These are phyloP conservation scores for Campoletis sonorensis DNA, from an alignment of 1,140 invertebrate genomes.

Conservation along the genomic window DNA sequence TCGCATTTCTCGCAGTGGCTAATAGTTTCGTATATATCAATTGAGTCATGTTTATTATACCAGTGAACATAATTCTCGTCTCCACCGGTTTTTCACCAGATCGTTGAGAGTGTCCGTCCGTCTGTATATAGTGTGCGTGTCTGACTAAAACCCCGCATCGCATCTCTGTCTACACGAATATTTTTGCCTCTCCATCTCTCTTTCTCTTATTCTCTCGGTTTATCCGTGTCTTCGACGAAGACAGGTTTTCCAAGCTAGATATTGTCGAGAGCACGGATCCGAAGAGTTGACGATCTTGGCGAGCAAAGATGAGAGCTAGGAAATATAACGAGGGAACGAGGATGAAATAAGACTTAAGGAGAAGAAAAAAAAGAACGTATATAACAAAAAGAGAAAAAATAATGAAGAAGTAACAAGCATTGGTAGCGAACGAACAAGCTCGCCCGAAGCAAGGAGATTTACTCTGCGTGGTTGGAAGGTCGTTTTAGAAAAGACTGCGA, in stretches of 20 bases:
- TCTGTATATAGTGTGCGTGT: not conserved
- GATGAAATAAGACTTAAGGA: not conserved
- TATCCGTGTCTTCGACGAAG: not conserved
- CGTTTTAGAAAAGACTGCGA: conserved; percentile 50
- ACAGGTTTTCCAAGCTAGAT: conserved; percentile 39
- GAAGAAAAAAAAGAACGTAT: not conserved
- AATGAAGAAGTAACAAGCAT: conserved; percentile 41
- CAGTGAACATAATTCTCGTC: conserved; percentile 24
- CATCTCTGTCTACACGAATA: not conserved
- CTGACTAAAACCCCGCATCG: conserved; percentile 1
- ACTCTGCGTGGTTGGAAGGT: conserved; percentile 43
- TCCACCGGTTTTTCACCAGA: conserved; percentile 20
- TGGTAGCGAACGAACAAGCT: conserved; percentile 50
- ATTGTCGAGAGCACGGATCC: not conserved
- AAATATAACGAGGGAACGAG: conserved; percentile 17
- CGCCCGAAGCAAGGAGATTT: conserved; percentile 44
- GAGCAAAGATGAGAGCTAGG: conserved; percentile 34
- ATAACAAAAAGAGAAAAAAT: conserved; percentile 35
- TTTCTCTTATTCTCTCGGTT: not conserved
- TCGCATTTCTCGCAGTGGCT: conserved; percentile 11
- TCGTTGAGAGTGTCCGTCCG: not conserved
- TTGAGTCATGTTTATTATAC: conserved; percentile 22
- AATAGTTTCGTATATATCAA: conserved; percentile 18
- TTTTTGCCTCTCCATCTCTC: not conserved
- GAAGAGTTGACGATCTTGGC: conserved; percentile 33